A percentile compares a stretch with the other conserved stretches of the same genome.
Conservation (phyloP, 2,797 vertebrate species). For the Tenualosa thibaudeaui region DNA sequence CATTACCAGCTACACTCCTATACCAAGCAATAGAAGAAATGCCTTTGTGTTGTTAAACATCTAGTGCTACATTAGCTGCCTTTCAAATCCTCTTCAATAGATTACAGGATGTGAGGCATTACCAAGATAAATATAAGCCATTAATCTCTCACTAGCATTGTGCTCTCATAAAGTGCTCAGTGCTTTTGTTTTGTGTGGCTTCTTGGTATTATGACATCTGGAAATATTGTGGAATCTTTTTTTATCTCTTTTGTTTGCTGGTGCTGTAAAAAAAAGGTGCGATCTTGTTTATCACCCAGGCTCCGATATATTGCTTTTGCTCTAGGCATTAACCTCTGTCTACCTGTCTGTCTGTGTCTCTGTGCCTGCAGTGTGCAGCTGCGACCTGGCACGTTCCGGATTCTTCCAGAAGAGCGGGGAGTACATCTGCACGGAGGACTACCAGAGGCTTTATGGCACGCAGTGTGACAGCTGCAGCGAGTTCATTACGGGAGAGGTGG, state of each 20-base stretch:
- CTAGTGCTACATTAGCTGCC: constrained; percentile 21
- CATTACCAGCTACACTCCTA: neutral
- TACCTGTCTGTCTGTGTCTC: neutral
- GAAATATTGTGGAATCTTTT: neutral
- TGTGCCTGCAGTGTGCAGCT: constrained; percentile 82
- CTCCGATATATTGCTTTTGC: neutral
- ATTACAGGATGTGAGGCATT: neutral
- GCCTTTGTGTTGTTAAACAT: neutral
- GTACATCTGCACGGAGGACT: constrained; percentile 94
- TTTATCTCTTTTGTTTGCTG: neutral
- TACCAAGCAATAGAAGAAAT: neutral
- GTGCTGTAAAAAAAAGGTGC: neutral
- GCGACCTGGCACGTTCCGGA: constrained; percentile 87
- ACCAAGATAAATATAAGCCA: neutral
- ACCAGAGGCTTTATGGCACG: constrained; percentile 93
- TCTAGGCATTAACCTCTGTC: neutral
- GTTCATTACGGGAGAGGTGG: constrained; percentile 95
- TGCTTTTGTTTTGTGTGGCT: neutral
- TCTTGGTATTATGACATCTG: neutral
- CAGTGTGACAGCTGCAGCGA: constrained; percentile 92
- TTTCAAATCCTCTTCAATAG: neutral
- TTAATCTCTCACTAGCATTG: neutral
- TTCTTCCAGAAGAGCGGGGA: constrained; percentile 97
- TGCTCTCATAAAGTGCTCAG: neutral
- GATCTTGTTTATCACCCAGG: neutral